Percentiles rank a stretch among this genome's conserved stretches.
These are phyloP conservation scores for Tenthredo scrophulariae DNA, from an alignment of 2,888 invertebrate species.

Conservation along the genomic window DNA sequence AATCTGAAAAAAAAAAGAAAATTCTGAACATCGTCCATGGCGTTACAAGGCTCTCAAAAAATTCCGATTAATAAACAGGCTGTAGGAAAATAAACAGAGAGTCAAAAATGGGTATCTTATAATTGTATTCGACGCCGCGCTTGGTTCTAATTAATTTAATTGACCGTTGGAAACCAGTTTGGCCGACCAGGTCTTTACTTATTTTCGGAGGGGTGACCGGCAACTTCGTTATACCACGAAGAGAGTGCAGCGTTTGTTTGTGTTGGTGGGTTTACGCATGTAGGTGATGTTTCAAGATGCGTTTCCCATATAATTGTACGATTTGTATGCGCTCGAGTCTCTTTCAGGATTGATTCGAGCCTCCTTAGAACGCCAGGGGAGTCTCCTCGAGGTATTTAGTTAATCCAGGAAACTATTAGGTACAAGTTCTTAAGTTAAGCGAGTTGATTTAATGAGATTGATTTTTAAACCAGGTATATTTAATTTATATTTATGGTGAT, in stretches of 20 bases:
- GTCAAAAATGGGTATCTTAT: conserved; percentile 39
- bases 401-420: conserved; percentile 38
- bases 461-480: conserved; percentile 14
- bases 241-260: conserved; percentile 3
- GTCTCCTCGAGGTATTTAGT: conserved; percentile 8
- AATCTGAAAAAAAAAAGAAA: not conserved
- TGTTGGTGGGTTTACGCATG: conserved; percentile 9
- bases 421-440: conserved; percentile 1
- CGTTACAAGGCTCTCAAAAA: not conserved
- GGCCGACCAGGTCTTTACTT: conserved; percentile 58
- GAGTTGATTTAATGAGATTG: conserved; percentile 35
- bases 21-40: not conserved
- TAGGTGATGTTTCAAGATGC: conserved; percentile 28
- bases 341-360: conserved; percentile 29
- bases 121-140: conserved; percentile 47
- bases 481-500: conserved; percentile 22
- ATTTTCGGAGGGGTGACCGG: conserved; percentile 34
- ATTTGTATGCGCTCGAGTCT: conserved; percentile 46
- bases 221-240: conserved; percentile 28
- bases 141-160: conserved; percentile 63
- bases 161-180: conserved; percentile 70
- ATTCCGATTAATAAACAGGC: not conserved
- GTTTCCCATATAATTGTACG: conserved; percentile 47
- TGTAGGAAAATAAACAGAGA: conserved; percentile 17
- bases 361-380: not conserved